Conservation (phyloP, 2,797 vertebrate genomes). For the Alectoris magna region DNA sequence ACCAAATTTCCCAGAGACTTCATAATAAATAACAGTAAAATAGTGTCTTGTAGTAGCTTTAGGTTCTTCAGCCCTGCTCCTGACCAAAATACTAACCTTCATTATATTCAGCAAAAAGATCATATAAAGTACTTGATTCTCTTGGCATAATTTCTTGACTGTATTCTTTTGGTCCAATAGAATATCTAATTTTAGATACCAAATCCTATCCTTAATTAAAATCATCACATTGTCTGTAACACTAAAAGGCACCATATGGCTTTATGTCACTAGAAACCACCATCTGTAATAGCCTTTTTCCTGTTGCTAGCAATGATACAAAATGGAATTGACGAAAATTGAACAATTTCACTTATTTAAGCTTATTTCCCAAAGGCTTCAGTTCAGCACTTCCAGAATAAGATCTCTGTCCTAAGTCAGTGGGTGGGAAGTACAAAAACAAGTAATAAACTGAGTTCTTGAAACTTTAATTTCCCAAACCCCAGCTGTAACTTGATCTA, state of each 20-base stretch:
- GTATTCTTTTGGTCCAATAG: neutral
- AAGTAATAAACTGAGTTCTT: conserved; percentile 38
- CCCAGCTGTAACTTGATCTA: conserved; percentile 34
- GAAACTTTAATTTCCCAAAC: conserved; percentile 55
- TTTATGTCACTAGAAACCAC: neutral
- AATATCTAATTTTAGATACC: neutral
- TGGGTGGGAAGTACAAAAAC: conserved; percentile 20
- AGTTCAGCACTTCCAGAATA: neutral
- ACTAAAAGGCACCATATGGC: neutral
- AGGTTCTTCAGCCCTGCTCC: neutral
- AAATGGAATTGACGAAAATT: conserved; percentile 51
- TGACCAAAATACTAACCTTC: neutral
- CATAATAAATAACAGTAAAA: neutral
- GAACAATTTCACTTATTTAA: conserved; percentile 50
- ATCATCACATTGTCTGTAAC: neutral
- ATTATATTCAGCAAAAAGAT: neutral
- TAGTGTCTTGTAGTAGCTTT: neutral
- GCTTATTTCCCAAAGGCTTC: conserved; percentile 56
- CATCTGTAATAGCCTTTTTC: conserved; percentile 8
- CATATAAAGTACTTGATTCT: neutral
- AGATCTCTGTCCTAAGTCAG: neutral
- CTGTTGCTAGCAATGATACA: conserved; percentile 13
- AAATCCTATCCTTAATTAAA: conserved; percentile 22
- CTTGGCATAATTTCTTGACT: neutral
- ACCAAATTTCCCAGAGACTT: neutral